Evolutionary conservation across 2,888 invertebrate species (phyloP).

Genomic region (Tiphia femorata): DNA sequence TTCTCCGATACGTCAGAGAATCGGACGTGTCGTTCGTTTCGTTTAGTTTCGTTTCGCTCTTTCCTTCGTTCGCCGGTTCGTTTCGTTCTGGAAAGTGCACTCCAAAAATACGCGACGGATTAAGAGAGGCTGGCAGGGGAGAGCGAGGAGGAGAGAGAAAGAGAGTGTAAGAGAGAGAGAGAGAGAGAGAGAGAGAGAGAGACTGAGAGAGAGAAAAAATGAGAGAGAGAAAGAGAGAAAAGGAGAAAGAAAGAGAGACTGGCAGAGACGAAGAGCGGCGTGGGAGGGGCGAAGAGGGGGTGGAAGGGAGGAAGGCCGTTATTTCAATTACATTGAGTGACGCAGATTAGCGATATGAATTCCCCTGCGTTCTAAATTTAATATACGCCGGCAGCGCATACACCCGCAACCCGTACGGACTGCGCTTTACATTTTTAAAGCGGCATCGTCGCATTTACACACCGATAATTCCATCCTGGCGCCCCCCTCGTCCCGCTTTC

Average conservation of each 20-base stretch:
- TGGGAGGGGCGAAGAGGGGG: neutral
- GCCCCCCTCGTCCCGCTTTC: too few species aligned
- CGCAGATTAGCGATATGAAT: conserved; percentile 42
- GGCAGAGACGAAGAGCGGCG: too few species aligned
- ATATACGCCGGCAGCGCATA: conserved; percentile 11
- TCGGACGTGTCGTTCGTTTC: conserved; percentile 8
- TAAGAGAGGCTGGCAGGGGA: neutral
- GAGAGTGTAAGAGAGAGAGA: too few species aligned
- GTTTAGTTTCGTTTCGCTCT: neutral
- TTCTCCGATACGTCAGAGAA: conserved; percentile 13
- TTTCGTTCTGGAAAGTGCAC: conserved; percentile 12
- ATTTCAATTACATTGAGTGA: conserved; percentile 40
- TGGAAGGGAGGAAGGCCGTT: conserved; percentile 7
- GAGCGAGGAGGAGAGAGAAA: neutral
- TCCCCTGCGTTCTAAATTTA: conserved; percentile 40
- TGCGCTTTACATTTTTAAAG: conserved; percentile 9
- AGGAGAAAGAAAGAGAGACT: too few species aligned
- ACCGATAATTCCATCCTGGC: conserved; percentile 23
- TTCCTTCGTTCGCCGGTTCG: neutral
- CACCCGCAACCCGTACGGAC: neutral
- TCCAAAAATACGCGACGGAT: conserved; percentile 21
- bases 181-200: too few species aligned
- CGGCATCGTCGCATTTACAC: conserved; percentile 15
- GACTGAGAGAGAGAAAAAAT: too few species aligned
- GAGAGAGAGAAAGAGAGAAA: too few species aligned